Base-by-base conservation (phyloP, 2,888 invertebrate genomes). In the Cerceris ruficornis region DNA sequence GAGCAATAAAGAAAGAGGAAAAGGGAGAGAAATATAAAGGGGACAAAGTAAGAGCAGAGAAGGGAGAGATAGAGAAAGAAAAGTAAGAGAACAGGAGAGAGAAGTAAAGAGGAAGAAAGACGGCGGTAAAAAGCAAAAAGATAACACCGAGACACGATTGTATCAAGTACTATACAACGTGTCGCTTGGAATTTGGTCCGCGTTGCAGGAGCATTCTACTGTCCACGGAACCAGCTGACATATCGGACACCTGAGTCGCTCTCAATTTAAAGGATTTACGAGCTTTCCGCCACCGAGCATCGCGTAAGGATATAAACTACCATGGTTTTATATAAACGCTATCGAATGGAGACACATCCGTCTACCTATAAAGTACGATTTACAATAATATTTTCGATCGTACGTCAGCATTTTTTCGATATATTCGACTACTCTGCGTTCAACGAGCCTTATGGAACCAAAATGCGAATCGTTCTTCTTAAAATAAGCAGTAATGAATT, bases 211-310 rank as follows among this genome's bases (percentile, higher is more conserved):
- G 80, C 80, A 75, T 85, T 85, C 80, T 81, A 77, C 75, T 80
- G 77, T 73, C 76, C 81, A 60, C 57, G 71, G 62, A 81, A 62
- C 65, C 80, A 71, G 79, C 76, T 84, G 86, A 87, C 84, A 80
- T 81, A 84, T 85, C 82, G 84, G 84, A 85, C 83, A 82, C 84
- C 84, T 80, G 84, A 84, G 86, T 88, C 83, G 80, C 85, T 87
- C 86, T 86, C 85, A 84, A 87, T 88, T 87, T 85, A 83, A 80
- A 77, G 83, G 83, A 88, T 88, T 86, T 83, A 86, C 80, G 80
- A 81, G 82, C 70, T 75, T 67, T 75, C 75, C 81, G 78, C 17
- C 17, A 11, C 50, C 42, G 49, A 54, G 65, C 60, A 58, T 50
- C 71, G 58, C 49, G 50, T 43, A 28, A 62, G 68, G 49, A 54